Base-by-base conservation (phyloP, 2,888 invertebrate genomes). In the Clanis bilineata region DNA sequence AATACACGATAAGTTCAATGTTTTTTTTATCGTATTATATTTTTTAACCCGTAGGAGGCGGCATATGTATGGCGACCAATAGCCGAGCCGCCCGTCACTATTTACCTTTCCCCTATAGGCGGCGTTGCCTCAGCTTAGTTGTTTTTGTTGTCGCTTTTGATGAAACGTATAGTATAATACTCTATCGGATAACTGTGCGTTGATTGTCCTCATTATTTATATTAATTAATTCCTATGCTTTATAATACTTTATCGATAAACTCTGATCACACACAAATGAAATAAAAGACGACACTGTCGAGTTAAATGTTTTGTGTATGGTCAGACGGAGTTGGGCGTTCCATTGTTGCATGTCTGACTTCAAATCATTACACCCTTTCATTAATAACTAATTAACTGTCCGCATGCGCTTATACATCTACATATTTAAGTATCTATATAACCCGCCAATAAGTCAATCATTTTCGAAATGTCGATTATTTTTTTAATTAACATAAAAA, bases 381-480 rank as follows among this genome's bases (percentile, higher is more conserved):
- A 51, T 32, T 32, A 51, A 18, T 51, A 18, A 51, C 28, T 32
- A 32, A 51, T 32, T 51, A 51, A 51, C 51, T 28, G 18, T 51
- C 15, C 25, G 51, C 51, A 51, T 51, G 51, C 32, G 28, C 10
- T 32, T 45, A 45, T 23, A 18, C 22, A 5, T 18, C 28, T 15
- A 51, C 10, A 28, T 47, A 32, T n/a, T n/a, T 23, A 45, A 36
- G n/a, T 45, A 22, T 44, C 1, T 22, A 10, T 18, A 22, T 21
- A 21, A 22, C 12, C 9, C 44, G 18, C 4, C 3, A 10, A 22
- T 22, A 44, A n/a, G 25, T 15, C 45, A 45, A 45, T 25, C n/a
- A 45, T 23, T 45, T 45, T 45, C 23, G 10, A 32, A 7, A 32
- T 32, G 5, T 6, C 4, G 9, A 32, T 9, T 7, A 32, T 32